Percentiles rank a stretch among this genome's conserved stretches.
Evolutionary conservation across 92 coral and sea anemone genomes (phyloP).

Genomic region (Zoanthus solanderi): DNA sequence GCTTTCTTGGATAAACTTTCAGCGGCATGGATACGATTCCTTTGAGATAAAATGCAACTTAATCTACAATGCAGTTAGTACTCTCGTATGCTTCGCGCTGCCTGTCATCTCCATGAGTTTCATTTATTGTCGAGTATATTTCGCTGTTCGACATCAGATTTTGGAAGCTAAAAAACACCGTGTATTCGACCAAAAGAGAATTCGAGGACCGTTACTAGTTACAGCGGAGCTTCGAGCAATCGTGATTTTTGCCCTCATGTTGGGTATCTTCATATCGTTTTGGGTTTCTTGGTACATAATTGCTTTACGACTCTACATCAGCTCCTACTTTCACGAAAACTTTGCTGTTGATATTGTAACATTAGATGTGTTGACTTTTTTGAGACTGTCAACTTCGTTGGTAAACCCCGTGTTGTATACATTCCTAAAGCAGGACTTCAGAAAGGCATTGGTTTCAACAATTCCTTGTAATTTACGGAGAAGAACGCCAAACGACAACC

Average conservation of each 20-base stretch:
- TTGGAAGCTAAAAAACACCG: constrained; percentile 1
- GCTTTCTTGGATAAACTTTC: constrained; percentile 36
- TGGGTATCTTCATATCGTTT: constrained; percentile 27
- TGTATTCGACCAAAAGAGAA: constrained; percentile 10
- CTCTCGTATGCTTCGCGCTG: constrained; percentile 11
- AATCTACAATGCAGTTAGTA: constrained; percentile 1
- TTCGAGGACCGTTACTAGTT: not conserved
- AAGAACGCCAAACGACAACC: not conserved
- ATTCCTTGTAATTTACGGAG: not conserved
- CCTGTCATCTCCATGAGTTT: constrained; percentile 20
- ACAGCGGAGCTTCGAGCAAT: constrained; percentile 34
- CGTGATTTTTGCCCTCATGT: constrained; percentile 30
- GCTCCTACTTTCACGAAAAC: constrained; percentile 1
- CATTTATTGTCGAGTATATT: constrained; percentile 21
- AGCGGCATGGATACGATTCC: not conserved
- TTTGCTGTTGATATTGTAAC: constrained; percentile 3
- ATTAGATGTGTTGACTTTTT: not conserved
- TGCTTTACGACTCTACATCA: constrained; percentile 16
- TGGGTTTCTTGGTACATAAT: constrained; percentile 40
- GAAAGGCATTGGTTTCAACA: not conserved
- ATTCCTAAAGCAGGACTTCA: constrained; percentile 38
- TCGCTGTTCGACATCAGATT: constrained; percentile 31
- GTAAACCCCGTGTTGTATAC: constrained; percentile 38
- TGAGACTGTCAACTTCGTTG: constrained; percentile 28
- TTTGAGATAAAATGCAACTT: constrained; percentile 23